These are phyloP conservation scores for Brotula barbata DNA, from an alignment of 2,797 vertebrate species.

Conservation along the genomic window DNA sequence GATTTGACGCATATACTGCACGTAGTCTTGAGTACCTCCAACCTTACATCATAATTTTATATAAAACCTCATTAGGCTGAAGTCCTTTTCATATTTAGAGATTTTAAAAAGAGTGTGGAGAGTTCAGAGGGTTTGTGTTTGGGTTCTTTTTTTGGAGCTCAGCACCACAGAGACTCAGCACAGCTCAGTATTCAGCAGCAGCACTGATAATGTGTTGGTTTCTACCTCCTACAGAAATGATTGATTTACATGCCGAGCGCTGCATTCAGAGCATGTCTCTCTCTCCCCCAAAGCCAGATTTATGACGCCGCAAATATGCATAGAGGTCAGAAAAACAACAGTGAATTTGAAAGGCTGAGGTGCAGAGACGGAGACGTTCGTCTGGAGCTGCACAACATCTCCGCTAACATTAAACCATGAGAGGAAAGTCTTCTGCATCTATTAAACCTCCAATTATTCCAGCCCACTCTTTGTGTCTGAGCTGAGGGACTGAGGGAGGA, in stretches of 20 bases:
- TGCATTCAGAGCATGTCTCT: slow-evolving; percentile 61
- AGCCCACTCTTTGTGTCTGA: not conserved
- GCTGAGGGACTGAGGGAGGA: no score
- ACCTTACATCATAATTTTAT: no score
- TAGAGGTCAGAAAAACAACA: slow-evolving; percentile 50
- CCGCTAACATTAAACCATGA: slow-evolving; percentile 19
- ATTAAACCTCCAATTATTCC: slow-evolving; percentile 1
- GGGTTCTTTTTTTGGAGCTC: not conserved
- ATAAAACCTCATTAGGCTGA: no score
- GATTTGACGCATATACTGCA: no score
- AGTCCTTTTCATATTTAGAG: no score
- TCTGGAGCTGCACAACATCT: slow-evolving; percentile 16
- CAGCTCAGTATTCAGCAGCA: slow-evolving; percentile 40
- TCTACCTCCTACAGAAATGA: slow-evolving; percentile 44
- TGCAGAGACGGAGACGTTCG: slow-evolving; percentile 3
- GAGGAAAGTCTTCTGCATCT: slow-evolving; percentile 2
- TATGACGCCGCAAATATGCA: slow-evolving; percentile 39
- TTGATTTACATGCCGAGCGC: slow-evolving; percentile 66
- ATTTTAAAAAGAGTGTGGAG: not conserved
- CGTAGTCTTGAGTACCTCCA: no score
- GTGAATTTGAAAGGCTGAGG: slow-evolving; percentile 22
- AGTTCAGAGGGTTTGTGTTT: not conserved
- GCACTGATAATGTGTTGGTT: slow-evolving; percentile 28
- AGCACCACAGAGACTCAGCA: not conserved
- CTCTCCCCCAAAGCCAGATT: slow-evolving; percentile 46